A percentile compares a stretch with the other conserved stretches of the same genome.
phyloP scores from a whole-genome alignment of 2,797 vertebrate species.

The Coregonus suidteri region DNA sequence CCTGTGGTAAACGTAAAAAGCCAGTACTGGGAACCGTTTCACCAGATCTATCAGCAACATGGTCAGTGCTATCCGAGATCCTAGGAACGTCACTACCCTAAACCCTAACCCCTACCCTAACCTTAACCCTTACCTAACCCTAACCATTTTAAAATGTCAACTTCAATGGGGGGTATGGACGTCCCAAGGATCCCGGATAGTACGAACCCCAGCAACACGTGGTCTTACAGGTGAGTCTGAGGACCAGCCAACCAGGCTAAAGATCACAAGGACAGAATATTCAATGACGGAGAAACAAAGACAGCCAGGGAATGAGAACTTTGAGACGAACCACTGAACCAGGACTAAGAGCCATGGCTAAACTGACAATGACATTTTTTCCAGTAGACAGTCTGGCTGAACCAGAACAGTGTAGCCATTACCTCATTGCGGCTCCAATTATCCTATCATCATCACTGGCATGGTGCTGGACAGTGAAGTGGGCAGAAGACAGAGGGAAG shows the following conservation, averaged over 20 bases:
- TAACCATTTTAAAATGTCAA: no score
- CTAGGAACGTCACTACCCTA: no score
- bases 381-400: conserved; percentile 47
- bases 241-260: not conserved
- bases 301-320: not conserved
- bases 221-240: conserved; percentile 32
- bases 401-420: conserved; percentile 57
- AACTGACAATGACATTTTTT: conserved; percentile 9
- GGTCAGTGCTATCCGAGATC: not conserved
- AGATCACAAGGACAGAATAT: conserved; percentile 17
- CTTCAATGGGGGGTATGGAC: no score
- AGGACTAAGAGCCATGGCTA: not conserved
- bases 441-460: conserved; percentile 60
- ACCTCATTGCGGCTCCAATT: conserved; percentile 69
- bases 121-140: no score
- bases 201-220: not conserved
- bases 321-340: not conserved
- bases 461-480: conserved; percentile 42
- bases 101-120: no score
- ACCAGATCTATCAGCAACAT: conserved; percentile 4
- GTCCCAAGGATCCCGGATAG: no score
- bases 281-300: conserved; percentile 10
- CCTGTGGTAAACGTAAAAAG: no score
- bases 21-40: conserved; percentile 29
- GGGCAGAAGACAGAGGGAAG: conserved; percentile 41